Evolutionary conservation across 2,888 invertebrate genomes (phyloP), one percentile per base, ranked within the genome.

Genomic region (Endomychus coccineus): DNA sequence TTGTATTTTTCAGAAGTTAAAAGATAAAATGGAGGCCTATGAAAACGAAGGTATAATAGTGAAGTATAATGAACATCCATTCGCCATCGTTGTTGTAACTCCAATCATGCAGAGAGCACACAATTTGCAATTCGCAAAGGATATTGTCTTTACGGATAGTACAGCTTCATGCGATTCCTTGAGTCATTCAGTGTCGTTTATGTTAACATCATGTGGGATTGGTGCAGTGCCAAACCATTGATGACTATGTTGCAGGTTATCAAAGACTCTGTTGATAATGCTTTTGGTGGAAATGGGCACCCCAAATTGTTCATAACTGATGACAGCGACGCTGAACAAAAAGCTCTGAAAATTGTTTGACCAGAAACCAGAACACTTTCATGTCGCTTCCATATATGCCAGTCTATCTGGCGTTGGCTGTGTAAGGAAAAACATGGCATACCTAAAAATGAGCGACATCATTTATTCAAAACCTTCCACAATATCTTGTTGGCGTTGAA

Each of bases 201-300:
- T 25, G 27, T 25, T 25, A 25, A 25, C 27, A 11, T 10, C 27
- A 25, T 25, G 27, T 25, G 27, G 11, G 27, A 25, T 25, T 25
- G 11, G 27, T 25, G 27, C 27, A 25, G 27, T 25, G 27, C 27
- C 27, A 25, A 25, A 25, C 27, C 27, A 25, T 10, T 25, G 27
- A 25, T 6, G 27, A 25, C 11, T 25, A 25, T 11, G 27, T 25
- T 10, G 27, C 27, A n/a, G 27, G 27, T 25, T 25, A 25, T 25
- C 27, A 25, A 25, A 25, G 27, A 25, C 11, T 25, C 27, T 25
- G 27, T 25, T 7, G 7, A 11, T 6, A 25, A 10, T 25, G 27
- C 27, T 25, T 25, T 25, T 25, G 27, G 27, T 25, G 27, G n/a
- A 25, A 25, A 25, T 25, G 27, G 27, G 27, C 27, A 25, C 10